Percentiles rank a stretch among this genome's conserved stretches.
These are phyloP conservation scores for Micromesistius poutassou DNA, from an alignment of 2,797 vertebrate genomes.

Conservation along the genomic window DNA sequence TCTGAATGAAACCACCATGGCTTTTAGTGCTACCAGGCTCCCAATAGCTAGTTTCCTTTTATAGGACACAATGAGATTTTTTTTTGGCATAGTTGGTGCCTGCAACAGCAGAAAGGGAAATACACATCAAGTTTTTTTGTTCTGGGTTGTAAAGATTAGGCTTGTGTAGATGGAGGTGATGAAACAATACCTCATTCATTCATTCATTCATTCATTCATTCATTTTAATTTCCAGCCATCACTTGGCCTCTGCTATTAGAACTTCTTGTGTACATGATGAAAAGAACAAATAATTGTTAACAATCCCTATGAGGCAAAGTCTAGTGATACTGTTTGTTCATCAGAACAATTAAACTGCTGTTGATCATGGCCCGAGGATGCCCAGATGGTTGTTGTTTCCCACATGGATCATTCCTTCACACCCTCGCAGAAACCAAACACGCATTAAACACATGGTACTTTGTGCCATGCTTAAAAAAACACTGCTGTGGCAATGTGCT, in stretches of 20 bases:
- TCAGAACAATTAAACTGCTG: neutral
- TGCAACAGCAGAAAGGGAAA: no score
- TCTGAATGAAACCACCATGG: neutral
- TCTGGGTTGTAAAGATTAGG: neutral
- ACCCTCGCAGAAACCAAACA: neutral
- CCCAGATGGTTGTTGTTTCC: neutral
- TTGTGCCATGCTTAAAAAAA: neutral
- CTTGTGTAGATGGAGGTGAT: neutral
- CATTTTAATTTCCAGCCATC: neutral
- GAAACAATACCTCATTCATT: neutral
- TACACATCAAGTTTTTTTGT: neutral
- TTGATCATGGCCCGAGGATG: neutral
- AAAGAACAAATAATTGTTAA: conserved; percentile 9
- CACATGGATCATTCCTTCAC: neutral
- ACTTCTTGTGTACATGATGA: neutral
- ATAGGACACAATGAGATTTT: neutral
- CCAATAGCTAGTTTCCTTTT: neutral
- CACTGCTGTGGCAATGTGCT: neutral
- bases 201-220: no score
- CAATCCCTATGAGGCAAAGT: neutral
- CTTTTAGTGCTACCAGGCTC: neutral
- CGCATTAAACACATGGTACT: neutral
- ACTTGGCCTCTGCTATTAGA: conserved; percentile 1
- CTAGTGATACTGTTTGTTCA: neutral
- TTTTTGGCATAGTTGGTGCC: neutral